A percentile compares a stretch with the other conserved stretches of the same genome.
Conservation (phyloP, 1,140 invertebrate genomes). For the Drosophila hydei region DNA sequence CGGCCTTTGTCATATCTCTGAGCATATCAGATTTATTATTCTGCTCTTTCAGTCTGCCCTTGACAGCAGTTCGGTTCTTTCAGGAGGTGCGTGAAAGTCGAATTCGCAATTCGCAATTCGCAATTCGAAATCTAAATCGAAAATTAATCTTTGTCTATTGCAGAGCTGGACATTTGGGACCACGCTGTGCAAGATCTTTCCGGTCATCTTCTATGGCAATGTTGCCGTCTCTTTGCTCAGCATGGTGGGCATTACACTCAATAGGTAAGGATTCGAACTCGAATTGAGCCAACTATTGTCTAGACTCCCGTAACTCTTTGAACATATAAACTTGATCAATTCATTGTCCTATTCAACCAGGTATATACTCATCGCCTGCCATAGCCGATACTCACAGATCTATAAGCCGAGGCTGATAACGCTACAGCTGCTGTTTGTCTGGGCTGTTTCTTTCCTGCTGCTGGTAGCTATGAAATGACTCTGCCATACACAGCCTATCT, state of each 20-base stretch:
- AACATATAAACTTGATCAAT: too few species aligned
- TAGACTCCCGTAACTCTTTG: too few species aligned
- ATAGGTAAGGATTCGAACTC: constrained; percentile 87
- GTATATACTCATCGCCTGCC: constrained; percentile 92
- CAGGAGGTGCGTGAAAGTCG: constrained; percentile 85
- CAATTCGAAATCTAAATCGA: not conserved
- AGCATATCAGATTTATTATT: constrained; percentile 94
- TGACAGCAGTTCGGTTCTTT: constrained; percentile 92
- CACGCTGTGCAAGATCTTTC: constrained; percentile 92
- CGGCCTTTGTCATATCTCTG: constrained; percentile 93
- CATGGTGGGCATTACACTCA: constrained; percentile 95
- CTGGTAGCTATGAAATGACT: constrained; percentile 84
- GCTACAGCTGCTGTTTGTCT: constrained; percentile 90
- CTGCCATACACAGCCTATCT: not conserved
- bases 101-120: not conserved
- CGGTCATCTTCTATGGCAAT: constrained; percentile 95
- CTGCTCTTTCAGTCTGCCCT: constrained; percentile 92
- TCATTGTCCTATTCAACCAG: constrained; percentile 84
- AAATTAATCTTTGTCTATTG: constrained; percentile 6
- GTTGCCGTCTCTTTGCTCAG: constrained; percentile 93
- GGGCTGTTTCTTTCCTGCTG: constrained; percentile 88
- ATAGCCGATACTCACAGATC: constrained; percentile 89
- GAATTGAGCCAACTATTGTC: not conserved
- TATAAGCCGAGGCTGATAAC: constrained; percentile 90
- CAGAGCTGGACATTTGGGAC: constrained; percentile 91